phyloP scores from a whole-genome alignment of 2,888 invertebrate species.

The Alcis repandata region DNA sequence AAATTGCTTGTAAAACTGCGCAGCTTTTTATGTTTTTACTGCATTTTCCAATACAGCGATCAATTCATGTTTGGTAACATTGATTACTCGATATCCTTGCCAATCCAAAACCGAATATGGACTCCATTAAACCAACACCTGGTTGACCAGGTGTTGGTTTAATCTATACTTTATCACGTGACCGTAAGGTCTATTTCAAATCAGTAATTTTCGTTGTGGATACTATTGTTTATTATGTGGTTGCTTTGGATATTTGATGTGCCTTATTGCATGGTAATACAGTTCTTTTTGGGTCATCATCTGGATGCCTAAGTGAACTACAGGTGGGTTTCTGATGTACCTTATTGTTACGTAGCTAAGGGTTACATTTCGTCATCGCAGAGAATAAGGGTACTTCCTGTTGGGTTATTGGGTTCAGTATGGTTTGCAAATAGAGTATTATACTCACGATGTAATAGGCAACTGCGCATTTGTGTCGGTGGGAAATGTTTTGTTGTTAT shows the following conservation, averaged over 20 bases:
- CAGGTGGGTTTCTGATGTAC: conserved; percentile 1
- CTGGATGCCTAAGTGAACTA: neutral
- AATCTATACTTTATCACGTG: conserved; percentile 3
- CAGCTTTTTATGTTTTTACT: neutral
- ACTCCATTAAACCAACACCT: neutral
- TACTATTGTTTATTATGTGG: too few species aligned
- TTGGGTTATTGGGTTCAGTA: conserved; percentile 29
- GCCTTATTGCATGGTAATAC: neutral
- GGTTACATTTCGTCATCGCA: conserved; percentile 26
- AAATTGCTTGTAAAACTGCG: neutral
- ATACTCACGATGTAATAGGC: conserved; percentile 36
- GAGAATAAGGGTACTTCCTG: conserved; percentile 40
- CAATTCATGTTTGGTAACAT: conserved; percentile 5
- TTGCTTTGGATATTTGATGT: neutral
- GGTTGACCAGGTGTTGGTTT: too few species aligned
- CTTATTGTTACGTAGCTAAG: conserved; percentile 15
- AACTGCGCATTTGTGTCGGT: conserved; percentile 34
- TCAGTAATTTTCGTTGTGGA: conserved; percentile 5
- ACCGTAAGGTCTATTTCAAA: conserved; percentile 29
- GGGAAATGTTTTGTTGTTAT: conserved; percentile 18
- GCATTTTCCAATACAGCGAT: conserved; percentile 8
- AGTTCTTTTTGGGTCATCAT: neutral
- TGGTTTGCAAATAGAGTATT: conserved; percentile 44
- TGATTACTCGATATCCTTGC: conserved; percentile 32
- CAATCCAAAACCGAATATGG: conserved; percentile 21